These are phyloP conservation scores for Coremacera marginata DNA, from an alignment of 2,888 invertebrate genomes.

Conservation along the genomic window DNA sequence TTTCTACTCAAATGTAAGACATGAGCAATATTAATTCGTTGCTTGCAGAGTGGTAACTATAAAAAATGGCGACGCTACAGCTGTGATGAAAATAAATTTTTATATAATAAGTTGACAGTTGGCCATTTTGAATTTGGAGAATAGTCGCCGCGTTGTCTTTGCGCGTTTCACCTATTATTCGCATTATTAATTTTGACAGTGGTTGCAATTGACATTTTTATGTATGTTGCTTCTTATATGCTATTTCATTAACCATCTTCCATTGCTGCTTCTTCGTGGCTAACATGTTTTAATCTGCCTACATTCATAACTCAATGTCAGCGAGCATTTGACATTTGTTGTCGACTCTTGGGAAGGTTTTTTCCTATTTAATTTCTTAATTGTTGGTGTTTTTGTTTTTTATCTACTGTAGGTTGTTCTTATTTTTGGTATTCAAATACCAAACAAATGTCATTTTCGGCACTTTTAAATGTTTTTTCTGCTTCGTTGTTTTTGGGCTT, in stretches of 20 bases:
- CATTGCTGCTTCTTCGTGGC: not conserved
- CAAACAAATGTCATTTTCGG: slow-evolving; percentile 26
- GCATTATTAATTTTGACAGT: not conserved
- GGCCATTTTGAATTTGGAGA: not conserved
- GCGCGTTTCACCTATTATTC: not conserved
- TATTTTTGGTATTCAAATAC: not conserved
- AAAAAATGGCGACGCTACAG: slow-evolving; percentile 20
- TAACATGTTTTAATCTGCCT: not conserved
- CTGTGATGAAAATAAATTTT: slow-evolving; percentile 8
- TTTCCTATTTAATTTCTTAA: not conserved
- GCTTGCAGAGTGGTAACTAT: not conserved
- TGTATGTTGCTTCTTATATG: not conserved
- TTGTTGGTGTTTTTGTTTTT: not conserved
- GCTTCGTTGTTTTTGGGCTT: not conserved
- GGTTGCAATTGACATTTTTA: not conserved
- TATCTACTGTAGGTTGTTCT: not conserved
- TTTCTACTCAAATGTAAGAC: slow-evolving; percentile 21
- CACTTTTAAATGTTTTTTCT: not conserved
- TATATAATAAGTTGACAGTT: slow-evolving; percentile 1
- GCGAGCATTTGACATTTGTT: slow-evolving; percentile 41
- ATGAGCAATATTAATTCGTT: not conserved
- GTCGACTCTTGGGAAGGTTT: not conserved
- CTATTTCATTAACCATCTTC: not conserved
- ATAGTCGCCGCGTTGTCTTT: not conserved
- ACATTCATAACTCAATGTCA: slow-evolving; percentile 51